Conservation (phyloP, 1,140 invertebrate species). For the Lordiphosa mommai region DNA sequence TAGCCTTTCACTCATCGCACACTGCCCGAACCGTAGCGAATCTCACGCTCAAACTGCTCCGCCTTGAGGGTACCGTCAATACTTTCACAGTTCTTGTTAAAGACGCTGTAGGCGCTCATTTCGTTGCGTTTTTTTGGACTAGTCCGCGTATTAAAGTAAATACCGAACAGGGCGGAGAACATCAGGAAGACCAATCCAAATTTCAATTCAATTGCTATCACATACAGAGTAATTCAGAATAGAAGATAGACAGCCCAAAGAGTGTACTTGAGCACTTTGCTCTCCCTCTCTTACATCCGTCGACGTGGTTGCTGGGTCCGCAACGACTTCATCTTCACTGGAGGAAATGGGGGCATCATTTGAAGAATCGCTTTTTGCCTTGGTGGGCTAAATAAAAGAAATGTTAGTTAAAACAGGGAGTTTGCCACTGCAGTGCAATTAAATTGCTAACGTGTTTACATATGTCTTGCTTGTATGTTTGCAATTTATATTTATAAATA, state of each 20-base stretch:
- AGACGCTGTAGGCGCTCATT: constrained; percentile 98
- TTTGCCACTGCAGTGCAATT: too few relatives aligned
- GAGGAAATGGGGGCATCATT: constrained; percentile 30
- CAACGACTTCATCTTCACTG: constrained; percentile 28
- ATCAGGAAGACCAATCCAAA: constrained; percentile 96
- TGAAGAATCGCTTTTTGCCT: not conserved
- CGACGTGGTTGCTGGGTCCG: not conserved
- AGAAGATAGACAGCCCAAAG: constrained; percentile 81
- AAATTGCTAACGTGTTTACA: not conserved
- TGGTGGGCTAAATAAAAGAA: constrained; percentile 7
- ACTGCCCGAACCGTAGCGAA: constrained; percentile 84
- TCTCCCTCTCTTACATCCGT: constrained; percentile 19
- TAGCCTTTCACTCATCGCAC: constrained; percentile 46
- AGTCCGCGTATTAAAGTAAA: constrained; percentile 92
- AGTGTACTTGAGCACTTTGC: constrained; percentile 58
- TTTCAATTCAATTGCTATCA: constrained; percentile 87
- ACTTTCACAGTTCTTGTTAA: constrained; percentile 95
- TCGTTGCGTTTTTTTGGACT: constrained; percentile 86
- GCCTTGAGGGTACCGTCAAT: constrained; percentile 96
- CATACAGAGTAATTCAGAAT: constrained; percentile 85
- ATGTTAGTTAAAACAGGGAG: not conserved
- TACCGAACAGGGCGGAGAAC: constrained; percentile 88
- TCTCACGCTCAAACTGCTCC: constrained; percentile 95
- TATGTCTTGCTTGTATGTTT: not conserved
- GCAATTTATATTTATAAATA: not conserved